A percentile compares a stretch with the other conserved stretches of the same genome.
Conservation (phyloP, 2,888 invertebrate genomes). For the Myathropa florea region DNA sequence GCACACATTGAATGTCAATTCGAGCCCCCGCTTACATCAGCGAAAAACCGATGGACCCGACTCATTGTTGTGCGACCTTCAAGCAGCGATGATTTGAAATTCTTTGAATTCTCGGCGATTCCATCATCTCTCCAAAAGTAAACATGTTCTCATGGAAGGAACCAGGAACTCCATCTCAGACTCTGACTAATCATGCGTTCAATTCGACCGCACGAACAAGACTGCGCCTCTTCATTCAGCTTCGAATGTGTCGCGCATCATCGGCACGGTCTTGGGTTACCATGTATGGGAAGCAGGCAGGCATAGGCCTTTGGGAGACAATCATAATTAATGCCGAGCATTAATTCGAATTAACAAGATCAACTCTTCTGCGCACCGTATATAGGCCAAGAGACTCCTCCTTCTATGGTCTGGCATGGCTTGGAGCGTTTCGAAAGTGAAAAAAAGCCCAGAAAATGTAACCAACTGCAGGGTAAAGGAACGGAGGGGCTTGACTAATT, state of each 20-base stretch:
- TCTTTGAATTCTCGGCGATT: background rate
- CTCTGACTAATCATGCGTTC: conserved; percentile 61
- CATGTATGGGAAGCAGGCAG: conserved; percentile 23
- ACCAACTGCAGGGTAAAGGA: background rate
- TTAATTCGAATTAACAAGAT: conserved; percentile 55
- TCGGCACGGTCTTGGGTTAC: conserved; percentile 58
- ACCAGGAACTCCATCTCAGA: background rate
- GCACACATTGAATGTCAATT: background rate
- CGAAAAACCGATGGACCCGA: background rate
- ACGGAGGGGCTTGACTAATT: conserved; percentile 35
- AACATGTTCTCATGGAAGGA: background rate
- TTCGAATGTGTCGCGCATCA: conserved; percentile 37
- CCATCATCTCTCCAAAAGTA: background rate
- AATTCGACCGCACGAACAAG: conserved; percentile 49
- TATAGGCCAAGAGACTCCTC: conserved; percentile 22
- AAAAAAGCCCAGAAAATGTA: conserved; percentile 31
- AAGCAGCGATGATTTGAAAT: background rate
- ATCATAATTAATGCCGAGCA: conserved; percentile 58
- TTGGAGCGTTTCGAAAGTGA: conserved; percentile 45
- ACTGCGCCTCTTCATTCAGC: conserved; percentile 15
- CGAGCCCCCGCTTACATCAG: background rate
- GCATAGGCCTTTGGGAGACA: conserved; percentile 36
- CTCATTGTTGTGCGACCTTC: background rate
- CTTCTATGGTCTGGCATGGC: background rate
- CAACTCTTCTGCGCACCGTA: conserved; percentile 17